Evolutionary conservation across 2,888 invertebrate species (phyloP).

Genomic region (Galerucella calmariensis): DNA sequence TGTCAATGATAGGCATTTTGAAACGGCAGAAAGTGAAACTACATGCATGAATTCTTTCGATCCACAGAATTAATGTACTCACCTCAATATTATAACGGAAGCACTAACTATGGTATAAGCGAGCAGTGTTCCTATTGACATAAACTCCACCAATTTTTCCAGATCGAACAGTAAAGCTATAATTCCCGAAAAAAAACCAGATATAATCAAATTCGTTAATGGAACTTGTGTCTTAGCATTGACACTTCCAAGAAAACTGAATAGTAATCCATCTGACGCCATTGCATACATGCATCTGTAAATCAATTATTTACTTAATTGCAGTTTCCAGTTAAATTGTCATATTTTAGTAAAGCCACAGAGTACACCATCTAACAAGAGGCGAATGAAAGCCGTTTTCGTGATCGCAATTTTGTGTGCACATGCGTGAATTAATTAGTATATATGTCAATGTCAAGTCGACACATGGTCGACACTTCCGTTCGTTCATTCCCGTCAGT

Average conservation of each 20-base stretch:
- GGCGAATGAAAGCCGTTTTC: too few species aligned
- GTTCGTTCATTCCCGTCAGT: too few species aligned
- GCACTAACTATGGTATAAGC: constrained; percentile 94
- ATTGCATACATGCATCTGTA: constrained; percentile 79
- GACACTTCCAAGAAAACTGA: constrained; percentile 81
- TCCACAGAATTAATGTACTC: background rate
- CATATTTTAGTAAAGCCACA: too few species aligned
- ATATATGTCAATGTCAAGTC: too few species aligned
- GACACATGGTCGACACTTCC: too few species aligned
- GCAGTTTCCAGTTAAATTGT: too few species aligned
- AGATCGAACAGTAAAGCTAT: constrained; percentile 89
- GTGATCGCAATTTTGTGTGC: too few species aligned
- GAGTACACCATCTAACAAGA: too few species aligned
- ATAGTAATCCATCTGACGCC: constrained; percentile 89
- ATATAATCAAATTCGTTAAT: constrained; percentile 78
- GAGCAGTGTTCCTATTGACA: constrained; percentile 90
- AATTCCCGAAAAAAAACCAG: constrained; percentile 80
- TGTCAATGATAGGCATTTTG: too few species aligned
- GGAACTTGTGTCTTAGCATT: constrained; percentile 85
- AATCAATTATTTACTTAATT: background rate
- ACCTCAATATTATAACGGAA: constrained; percentile 82
- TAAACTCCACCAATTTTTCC: constrained; percentile 90
- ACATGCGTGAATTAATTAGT: too few species aligned
- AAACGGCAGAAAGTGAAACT: too few species aligned
- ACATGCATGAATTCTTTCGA: background rate